Conservation (phyloP, 2,113 vertebrate species). For the Menura novaehollandiae region DNA sequence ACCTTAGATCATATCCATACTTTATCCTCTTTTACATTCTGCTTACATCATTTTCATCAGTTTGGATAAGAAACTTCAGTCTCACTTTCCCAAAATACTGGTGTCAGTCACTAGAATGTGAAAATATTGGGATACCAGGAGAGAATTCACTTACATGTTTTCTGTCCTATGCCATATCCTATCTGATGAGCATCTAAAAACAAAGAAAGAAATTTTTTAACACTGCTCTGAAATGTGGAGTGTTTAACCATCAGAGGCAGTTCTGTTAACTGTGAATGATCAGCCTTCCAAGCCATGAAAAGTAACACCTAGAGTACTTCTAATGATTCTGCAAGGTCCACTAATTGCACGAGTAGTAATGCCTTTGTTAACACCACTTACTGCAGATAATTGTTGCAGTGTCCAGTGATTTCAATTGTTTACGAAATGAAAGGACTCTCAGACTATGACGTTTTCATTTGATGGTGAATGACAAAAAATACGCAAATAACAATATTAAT, state of each 20-base stretch:
- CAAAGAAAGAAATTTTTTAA: background rate
- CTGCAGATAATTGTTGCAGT: background rate
- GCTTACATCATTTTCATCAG: background rate
- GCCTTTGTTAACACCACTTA: background rate
- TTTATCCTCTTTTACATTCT: background rate
- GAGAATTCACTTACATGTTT: background rate
- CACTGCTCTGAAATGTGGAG: background rate
- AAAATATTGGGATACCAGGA: background rate
- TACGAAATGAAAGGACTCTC: background rate
- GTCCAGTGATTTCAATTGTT: background rate
- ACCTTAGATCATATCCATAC: background rate
- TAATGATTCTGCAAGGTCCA: background rate
- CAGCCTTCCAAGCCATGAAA: background rate
- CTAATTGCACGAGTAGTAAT: background rate
- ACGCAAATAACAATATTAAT: background rate
- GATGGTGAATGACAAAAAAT: background rate
- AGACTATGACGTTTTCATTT: background rate
- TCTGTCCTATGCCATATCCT: background rate
- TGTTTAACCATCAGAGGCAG: background rate
- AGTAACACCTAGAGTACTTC: background rate
- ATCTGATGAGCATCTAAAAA: background rate
- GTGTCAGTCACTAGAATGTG: background rate
- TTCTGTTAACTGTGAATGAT: background rate
- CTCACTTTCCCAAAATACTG: background rate
- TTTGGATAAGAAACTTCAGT: background rate